Evolutionary conservation across 2,888 invertebrate genomes (phyloP), one percentile per base, ranked within the genome.

Genomic region (Diaprepes abbreviatus): DNA sequence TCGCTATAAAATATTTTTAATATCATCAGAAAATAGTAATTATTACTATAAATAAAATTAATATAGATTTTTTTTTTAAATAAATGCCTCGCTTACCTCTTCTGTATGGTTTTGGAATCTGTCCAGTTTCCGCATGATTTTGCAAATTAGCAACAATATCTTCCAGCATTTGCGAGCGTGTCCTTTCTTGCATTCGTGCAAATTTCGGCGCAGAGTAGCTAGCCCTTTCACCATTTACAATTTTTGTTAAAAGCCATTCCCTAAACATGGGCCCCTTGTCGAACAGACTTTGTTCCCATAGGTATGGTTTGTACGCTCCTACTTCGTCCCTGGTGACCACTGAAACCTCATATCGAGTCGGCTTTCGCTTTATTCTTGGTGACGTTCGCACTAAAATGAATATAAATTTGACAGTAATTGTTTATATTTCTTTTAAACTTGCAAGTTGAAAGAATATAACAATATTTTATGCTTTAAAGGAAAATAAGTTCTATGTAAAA

Each of bases 121-220:
- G 95, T 70, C 96, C 96, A 43, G 96, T 96, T 85, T 96, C 96
- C 0, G 95, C 95, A 80, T 96, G 96, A 85, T 96, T 96, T 76
- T 95, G 94, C 76, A 96, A 85, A 85, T 96, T 96, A 74, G 95
- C 95, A 6, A 96, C 96, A 70, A 96, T 93, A 80, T 96, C 96
- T 84, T 96, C 96, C 33, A 96, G 87, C 96, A 96, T 96, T 84
- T 96, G 96, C 72, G 93, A 94, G 33, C 96, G 88, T 0, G 96
- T 96, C 70, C 96, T 87, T 80, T 96, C 96, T 83, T 96, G 95
- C 96, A 96, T 96, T 75, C 96, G 87, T 0, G 96, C 96, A 81
- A 96, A 96, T 84, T 96, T 96, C 0, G 96, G 96, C 0, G 96
- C 96, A 0, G 96, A 96, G 82, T 96, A 96, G 68, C 95, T 95